These are phyloP conservation scores for Phylloscopus trochilus DNA, from an alignment of 2,113 vertebrate genomes.

Conservation along the genomic window DNA sequence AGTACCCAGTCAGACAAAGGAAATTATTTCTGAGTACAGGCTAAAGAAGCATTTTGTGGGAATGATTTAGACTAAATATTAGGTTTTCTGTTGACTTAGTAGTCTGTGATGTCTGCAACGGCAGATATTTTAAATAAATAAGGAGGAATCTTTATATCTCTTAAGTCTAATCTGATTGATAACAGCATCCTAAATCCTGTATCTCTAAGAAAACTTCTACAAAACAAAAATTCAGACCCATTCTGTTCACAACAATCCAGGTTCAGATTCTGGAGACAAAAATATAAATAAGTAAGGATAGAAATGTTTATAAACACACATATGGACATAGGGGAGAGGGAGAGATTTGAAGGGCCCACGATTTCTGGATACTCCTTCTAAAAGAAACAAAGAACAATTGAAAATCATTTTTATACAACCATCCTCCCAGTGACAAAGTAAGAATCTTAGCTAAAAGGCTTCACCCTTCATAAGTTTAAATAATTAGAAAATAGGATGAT, in stretches of 20 bases:
- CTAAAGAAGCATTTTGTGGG: not conserved
- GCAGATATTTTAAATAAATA: not conserved
- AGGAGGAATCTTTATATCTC: not conserved
- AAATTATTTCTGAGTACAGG: not conserved
- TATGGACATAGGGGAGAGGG: not conserved
- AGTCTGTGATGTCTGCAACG: not conserved
- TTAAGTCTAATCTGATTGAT: not conserved
- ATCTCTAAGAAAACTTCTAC: not conserved
- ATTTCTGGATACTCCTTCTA: not conserved
- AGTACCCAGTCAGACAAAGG: not conserved
- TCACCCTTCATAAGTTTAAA: not conserved
- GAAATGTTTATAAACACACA: not conserved
- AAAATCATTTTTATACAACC: not conserved
- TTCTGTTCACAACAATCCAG: not conserved
- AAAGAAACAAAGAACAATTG: not conserved
- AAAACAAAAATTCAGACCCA: not conserved
- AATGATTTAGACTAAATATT: not conserved
- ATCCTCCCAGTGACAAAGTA: not conserved
- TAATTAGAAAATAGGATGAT: not conserved
- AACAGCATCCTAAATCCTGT: not conserved
- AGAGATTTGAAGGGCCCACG: not conserved
- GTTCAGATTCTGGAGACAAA: not conserved
- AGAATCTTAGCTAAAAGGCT: not conserved
- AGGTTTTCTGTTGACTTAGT: not conserved
- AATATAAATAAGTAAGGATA: too few relatives aligned